Percentiles rank a stretch among this genome's conserved stretches.
These are phyloP conservation scores for Anas bernieri DNA, from an alignment of 2,797 vertebrate species.

Conservation along the genomic window DNA sequence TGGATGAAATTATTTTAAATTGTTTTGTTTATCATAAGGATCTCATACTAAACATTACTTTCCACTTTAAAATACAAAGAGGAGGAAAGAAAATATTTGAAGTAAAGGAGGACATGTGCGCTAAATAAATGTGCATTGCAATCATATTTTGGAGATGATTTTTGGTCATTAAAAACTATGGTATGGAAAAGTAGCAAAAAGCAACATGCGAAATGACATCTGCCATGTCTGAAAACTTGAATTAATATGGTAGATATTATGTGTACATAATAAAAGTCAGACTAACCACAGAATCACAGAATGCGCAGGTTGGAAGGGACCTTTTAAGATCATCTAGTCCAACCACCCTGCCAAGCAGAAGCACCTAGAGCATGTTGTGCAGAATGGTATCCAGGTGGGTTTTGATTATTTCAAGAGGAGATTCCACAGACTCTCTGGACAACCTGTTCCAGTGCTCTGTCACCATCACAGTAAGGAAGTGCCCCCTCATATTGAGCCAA, in stretches of 20 bases:
- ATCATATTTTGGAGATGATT: neutral
- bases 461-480: too few species aligned
- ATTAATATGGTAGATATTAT: neutral
- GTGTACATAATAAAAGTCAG: neutral
- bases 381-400: too few species aligned
- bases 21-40: neutral
- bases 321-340: too few species aligned
- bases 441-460: too few species aligned
- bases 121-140: neutral
- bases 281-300: neutral
- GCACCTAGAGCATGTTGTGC: too few species aligned
- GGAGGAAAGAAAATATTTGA: neutral
- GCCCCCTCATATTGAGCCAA: too few species aligned
- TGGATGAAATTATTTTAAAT: neutral
- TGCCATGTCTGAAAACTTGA: neutral
- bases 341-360: too few species aligned
- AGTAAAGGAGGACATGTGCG: neutral
- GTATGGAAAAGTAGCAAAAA: neutral
- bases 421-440: too few species aligned
- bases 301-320: too few species aligned
- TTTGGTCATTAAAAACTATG: slow-evolving; percentile 37
- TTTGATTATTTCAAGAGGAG: too few species aligned
- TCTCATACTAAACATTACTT: slow-evolving; percentile 9
- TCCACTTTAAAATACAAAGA: neutral
- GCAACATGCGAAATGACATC: neutral